phyloP scores from a whole-genome alignment of 1,140 invertebrate species.

The Drosophila sulfurigaster region DNA sequence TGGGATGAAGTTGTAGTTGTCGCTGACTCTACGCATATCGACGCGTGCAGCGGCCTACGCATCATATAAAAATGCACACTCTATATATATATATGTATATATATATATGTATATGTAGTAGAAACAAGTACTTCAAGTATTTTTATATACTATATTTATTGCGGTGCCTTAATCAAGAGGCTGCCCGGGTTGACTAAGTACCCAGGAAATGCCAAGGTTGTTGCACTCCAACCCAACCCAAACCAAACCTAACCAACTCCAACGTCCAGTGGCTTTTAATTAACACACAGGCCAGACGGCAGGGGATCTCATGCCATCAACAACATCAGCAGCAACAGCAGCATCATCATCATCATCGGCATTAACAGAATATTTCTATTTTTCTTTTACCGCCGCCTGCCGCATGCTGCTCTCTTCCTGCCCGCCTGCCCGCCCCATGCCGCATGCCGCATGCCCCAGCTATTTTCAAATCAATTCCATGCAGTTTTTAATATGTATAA shows the following conservation, averaged over 20 bases:
- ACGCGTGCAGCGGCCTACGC: slow-evolving; percentile 68
- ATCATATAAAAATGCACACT: slow-evolving; percentile 39
- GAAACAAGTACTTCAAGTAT: slow-evolving; percentile 10
- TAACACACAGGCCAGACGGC: slow-evolving; percentile 70
- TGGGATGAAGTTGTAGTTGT: slow-evolving; percentile 13
- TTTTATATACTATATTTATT: slow-evolving; percentile 33
- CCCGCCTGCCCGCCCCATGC: slow-evolving; percentile 12
- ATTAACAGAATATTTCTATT: slow-evolving; percentile 54
- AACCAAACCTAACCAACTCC: slow-evolving; percentile 39
- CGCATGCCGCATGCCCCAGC: slow-evolving; percentile 39
- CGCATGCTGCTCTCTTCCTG: slow-evolving; percentile 4
- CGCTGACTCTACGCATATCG: slow-evolving; percentile 44
- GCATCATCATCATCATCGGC: slow-evolving; percentile 51
- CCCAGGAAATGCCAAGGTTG: slow-evolving; percentile 81
- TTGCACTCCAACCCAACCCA: slow-evolving; percentile 58
- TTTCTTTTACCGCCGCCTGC: slow-evolving; percentile 31
- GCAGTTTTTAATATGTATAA: slow-evolving; percentile 71
- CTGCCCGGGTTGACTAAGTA: slow-evolving; percentile 74
- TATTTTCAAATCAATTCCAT: slow-evolving; percentile 81
- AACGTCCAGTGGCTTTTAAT: slow-evolving; percentile 81
- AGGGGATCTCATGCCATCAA: slow-evolving; percentile 48
- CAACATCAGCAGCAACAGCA: slow-evolving; percentile 48
- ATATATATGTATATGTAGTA: slow-evolving; percentile 1
- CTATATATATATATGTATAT: not conserved
- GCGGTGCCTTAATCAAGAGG: slow-evolving; percentile 66